phyloP scores from a whole-genome alignment of 1,140 invertebrate genomes.

The Cherax destructor region DNA sequence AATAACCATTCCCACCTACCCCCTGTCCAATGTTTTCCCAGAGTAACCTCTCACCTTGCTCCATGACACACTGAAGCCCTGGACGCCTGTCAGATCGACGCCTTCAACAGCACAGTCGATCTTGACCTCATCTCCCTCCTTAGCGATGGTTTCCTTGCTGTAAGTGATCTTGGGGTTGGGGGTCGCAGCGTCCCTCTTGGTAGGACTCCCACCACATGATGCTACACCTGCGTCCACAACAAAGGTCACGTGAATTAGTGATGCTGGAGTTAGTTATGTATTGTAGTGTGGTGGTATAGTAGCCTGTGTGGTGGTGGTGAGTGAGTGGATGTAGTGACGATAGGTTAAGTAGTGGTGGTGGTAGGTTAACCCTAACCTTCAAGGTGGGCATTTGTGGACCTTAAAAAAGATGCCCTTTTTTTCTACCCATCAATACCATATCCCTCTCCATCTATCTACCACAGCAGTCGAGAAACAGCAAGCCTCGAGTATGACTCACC shows the following conservation, averaged over 20 bases:
- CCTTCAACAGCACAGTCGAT: conserved; percentile 68
- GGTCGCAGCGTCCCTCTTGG: not conserved
- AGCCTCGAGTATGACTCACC: too few species aligned
- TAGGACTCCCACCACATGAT: not conserved
- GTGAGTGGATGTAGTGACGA: too few species aligned
- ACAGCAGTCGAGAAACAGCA: too few species aligned
- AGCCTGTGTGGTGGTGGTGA: not conserved
- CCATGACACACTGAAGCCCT: conserved; percentile 61
- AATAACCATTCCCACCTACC: too few species aligned
- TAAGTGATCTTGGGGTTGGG: conserved; percentile 46
- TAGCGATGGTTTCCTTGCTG: conserved; percentile 60
- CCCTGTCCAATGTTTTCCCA: too few species aligned
- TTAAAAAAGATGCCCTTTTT: too few species aligned
- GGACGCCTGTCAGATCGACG: conserved; percentile 54
- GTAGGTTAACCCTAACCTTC: too few species aligned
- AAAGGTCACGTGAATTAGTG: not conserved
- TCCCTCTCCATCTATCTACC: too few species aligned
- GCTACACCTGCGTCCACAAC: not conserved
- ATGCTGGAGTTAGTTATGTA: not conserved
- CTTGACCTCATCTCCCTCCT: conserved; percentile 53
- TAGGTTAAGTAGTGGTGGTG: too few species aligned
- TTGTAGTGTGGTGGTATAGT: not conserved
- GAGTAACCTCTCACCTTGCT: conserved; percentile 45
- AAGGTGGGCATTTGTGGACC: too few species aligned
- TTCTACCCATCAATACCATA: too few species aligned